phyloP scores from a whole-genome alignment of 2,888 invertebrate species.

The Piscicola geometra region DNA sequence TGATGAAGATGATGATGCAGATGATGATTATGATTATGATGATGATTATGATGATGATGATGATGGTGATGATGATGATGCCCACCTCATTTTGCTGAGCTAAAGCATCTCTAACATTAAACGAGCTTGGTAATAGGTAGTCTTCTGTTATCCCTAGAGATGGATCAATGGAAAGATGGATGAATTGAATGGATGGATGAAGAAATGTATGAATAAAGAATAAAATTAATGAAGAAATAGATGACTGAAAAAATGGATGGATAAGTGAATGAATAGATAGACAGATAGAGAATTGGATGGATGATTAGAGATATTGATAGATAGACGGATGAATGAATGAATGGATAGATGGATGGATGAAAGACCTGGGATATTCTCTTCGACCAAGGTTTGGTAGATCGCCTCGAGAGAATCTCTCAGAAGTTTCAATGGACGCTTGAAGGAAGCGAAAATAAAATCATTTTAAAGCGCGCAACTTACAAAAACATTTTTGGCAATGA shows the following conservation, averaged over 20 bases:
- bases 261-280: not conserved
- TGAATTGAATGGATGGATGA: not conserved
- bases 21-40: not conserved
- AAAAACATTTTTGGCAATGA: too few relatives aligned
- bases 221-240: not conserved
- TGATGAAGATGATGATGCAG: not conserved
- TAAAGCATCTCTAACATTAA: constrained; percentile 17
- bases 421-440: too few relatives aligned
- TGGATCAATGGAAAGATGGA: constrained; percentile 55
- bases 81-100: constrained; percentile 19
- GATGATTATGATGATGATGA: not conserved
- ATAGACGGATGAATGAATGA: not conserved
- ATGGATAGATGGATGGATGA: too few relatives aligned
- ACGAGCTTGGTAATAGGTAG: too few relatives aligned
- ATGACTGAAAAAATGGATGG: not conserved
- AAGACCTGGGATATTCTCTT: too few relatives aligned
- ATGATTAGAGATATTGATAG: not conserved
- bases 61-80: not conserved
- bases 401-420: too few relatives aligned
- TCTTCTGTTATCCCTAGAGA: too few relatives aligned
- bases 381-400: too few relatives aligned
- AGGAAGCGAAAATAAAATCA: too few relatives aligned
- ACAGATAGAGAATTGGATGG: not conserved
- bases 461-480: too few relatives aligned
- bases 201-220: not conserved